These are phyloP conservation scores for Atta cephalotes DNA, from an alignment of 1,140 invertebrate genomes.

Conservation along the genomic window DNA sequence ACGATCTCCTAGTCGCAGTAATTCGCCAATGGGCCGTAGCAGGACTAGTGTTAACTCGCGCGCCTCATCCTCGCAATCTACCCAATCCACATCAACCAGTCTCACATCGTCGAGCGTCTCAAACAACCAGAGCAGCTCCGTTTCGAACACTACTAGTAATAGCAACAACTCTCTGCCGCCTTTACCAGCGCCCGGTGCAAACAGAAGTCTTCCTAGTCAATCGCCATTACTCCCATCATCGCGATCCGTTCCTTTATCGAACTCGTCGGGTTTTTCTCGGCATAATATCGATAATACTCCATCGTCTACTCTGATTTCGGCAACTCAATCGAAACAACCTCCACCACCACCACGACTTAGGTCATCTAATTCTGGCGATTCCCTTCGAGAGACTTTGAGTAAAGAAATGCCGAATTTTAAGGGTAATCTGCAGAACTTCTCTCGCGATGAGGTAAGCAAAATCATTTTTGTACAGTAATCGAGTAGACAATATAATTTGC, in stretches of 20 bases:
- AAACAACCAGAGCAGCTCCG: constrained; percentile 78
- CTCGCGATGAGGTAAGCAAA: constrained; percentile 83
- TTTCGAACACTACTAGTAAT: constrained; percentile 54
- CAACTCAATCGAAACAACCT: constrained; percentile 76
- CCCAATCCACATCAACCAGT: constrained; percentile 76
- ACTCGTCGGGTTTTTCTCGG: constrained; percentile 67
- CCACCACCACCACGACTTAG: constrained; percentile 81
- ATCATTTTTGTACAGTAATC: not conserved
- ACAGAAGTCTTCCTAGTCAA: constrained; percentile 81
- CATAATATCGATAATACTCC: constrained; percentile 75
- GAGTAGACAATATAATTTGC: not conserved
- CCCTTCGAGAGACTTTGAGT: constrained; percentile 82
- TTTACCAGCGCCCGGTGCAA: constrained; percentile 72
- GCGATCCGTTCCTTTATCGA: constrained; percentile 72
- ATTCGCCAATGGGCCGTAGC: constrained; percentile 81
- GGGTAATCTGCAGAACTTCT: constrained; percentile 83
- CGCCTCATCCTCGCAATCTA: constrained; percentile 77
- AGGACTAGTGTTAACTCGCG: constrained; percentile 75
- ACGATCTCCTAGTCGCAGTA: constrained; percentile 84
- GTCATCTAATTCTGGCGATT: constrained; percentile 79
- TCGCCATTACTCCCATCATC: constrained; percentile 75
- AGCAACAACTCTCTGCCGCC: constrained; percentile 72
- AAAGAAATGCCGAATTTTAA: constrained; percentile 86
- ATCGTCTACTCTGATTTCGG: constrained; percentile 67
- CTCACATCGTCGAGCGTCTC: constrained; percentile 76